Base-by-base conservation (phyloP, 2,797 vertebrate species). In the Diglossa cyanea region DNA sequence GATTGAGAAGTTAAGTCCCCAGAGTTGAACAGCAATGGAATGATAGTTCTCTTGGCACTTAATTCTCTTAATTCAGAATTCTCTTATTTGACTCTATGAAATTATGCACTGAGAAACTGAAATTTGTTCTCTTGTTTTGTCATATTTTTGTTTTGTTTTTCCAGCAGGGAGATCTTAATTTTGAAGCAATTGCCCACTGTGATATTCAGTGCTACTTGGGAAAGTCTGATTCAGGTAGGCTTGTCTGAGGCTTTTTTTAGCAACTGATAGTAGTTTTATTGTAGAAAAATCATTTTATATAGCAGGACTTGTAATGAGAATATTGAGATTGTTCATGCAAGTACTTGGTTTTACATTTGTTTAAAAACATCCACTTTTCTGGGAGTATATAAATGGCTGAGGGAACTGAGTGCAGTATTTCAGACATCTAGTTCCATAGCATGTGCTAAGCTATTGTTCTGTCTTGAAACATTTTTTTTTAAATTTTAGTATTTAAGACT, bases 221-320 rank as follows among this genome's bases (percentile, higher is more conserved):
- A 94, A 98, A 98, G 81, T 98, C 99, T 94, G 98, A 98, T 96
- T 91, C 98, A 98, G 99, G 99, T 99, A 97, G 97, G 97, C 66
- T 78, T 0, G 0, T 53, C 21, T 47, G 45, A 9, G 2, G 2
- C 6, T 40, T 48, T 77, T 91, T 88, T 92, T 21, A 48, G 53
- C 44, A 85, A 89, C 65, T 83, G 44, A n/a, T 1, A 1, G 14
- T 61, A 53, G 11, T 83, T 92, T 81, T 63, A 17, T 58, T 88
- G 21, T 61, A 93, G 51, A 55, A 77, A 68, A 80, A 40, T 14
- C 0, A 17, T 53, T 80, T 53, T 80, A 24, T 45, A 21, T 73
- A 70, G 13, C 33, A 66, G 24, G 15, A 66, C 21, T 73, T 88
- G 25, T 39, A 84, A n/a, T 53, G 28, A 60, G 18, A 61, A 53